A percentile compares a stretch with the other conserved stretches of the same genome.
These are phyloP conservation scores for Myiozetetes cayanensis DNA, from an alignment of 2,113 vertebrate species.

Conservation along the genomic window DNA sequence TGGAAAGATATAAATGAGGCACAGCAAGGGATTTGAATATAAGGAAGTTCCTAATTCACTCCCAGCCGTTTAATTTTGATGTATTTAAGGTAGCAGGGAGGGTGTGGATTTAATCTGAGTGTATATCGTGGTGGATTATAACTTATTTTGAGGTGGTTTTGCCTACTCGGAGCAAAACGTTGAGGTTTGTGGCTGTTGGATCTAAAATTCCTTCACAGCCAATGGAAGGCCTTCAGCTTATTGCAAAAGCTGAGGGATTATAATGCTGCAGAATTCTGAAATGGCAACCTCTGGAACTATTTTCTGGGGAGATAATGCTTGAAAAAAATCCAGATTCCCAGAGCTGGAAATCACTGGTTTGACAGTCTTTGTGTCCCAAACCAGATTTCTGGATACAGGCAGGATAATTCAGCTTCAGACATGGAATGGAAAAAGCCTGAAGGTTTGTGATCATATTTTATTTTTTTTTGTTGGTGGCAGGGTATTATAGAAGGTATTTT, in stretches of 20 bases:
- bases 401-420: not conserved
- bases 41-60: not conserved
- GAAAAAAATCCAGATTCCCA: not conserved
- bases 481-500: not conserved
- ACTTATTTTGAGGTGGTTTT: not conserved
- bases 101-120: not conserved
- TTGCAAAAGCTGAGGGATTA: not conserved
- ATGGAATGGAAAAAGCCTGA: not conserved
- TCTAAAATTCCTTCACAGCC: not conserved
- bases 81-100: not conserved
- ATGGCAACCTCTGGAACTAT: not conserved
- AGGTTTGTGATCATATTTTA: not conserved
- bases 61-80: not conserved
- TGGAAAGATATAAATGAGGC: not conserved
- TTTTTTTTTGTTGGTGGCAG: not conserved
- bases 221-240: not conserved
- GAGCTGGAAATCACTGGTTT: not conserved
- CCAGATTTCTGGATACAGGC: not conserved
- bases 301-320: conserved; percentile 18
- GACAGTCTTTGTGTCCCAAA: not conserved
- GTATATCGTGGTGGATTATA: not conserved
- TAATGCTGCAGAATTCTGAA: not conserved
- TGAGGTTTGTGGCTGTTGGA: not conserved
- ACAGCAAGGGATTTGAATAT: not conserved
- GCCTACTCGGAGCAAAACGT: not conserved